A percentile compares a stretch with the other conserved stretches of the same genome.
Evolutionary conservation across 2,888 invertebrate species (phyloP).

Genomic region (Sinhomidia bicolor): DNA sequence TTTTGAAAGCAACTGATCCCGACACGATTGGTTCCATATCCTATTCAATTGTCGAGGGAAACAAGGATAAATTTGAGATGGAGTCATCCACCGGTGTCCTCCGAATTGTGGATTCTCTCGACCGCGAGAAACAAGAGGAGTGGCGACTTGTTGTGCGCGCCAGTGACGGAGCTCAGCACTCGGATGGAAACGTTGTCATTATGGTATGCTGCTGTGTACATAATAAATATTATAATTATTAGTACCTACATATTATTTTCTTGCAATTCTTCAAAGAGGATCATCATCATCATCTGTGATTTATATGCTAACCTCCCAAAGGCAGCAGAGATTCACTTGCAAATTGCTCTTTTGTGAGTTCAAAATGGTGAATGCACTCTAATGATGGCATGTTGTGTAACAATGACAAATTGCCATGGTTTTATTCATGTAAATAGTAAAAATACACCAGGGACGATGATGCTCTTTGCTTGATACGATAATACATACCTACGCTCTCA

Average conservation of each 20-base stretch:
- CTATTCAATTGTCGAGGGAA: constrained; percentile 86
- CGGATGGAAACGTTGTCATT: constrained; percentile 89
- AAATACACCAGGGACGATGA: no score
- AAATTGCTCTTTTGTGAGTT: constrained; percentile 16
- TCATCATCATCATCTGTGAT: not conserved
- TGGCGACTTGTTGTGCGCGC: constrained; percentile 92
- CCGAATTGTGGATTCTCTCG: constrained; percentile 89
- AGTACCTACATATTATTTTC: not conserved
- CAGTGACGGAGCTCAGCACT: constrained; percentile 93
- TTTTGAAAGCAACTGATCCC: constrained; percentile 91
- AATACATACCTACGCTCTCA: not conserved
- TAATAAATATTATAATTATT: constrained; percentile 1
- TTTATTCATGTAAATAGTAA: constrained; percentile 16
- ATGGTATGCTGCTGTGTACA: constrained; percentile 87
- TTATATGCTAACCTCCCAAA: not conserved
- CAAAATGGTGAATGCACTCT: not conserved
- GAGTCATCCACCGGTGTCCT: constrained; percentile 88
- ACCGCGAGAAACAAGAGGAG: constrained; percentile 90
- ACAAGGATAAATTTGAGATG: constrained; percentile 85
- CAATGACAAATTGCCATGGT: constrained; percentile 18
- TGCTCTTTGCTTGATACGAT: not conserved
- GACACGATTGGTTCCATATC: constrained; percentile 91
- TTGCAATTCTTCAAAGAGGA: not conserved
- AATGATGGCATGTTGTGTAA: not conserved
- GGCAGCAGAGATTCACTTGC: not conserved